Base-by-base conservation (phyloP, 2,113 vertebrate genomes). In the Menura novaehollandiae region DNA sequence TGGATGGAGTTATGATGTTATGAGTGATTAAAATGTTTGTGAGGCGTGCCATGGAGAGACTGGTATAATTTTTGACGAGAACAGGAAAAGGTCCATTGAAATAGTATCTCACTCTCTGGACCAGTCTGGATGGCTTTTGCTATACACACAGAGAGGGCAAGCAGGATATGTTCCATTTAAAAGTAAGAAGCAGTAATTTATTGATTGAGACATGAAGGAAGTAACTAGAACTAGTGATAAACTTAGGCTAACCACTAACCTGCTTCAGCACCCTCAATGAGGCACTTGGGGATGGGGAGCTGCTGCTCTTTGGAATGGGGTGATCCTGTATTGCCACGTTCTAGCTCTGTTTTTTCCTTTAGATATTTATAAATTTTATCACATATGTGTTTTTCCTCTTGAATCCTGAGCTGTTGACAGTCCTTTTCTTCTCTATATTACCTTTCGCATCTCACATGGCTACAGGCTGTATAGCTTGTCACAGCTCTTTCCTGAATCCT, bases 261-360 rank as follows among this genome's bases (percentile, higher is more conserved):
- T 16, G 6, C 3, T 63, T 30, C 22, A 43, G 20, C 18, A 33
- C 4, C 19, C 43, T 37, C 0, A 0, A 7, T 32, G 47, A 55
- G 15, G 11, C 32, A 8, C 5, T 11, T 55, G 10, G 15, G 51
- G 44, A 66, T 24, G 15, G 33, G 23, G 17, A 53, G 56, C 64
- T 72, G 24, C 30, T 77, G 23, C 4, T 14, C 4, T 44, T 46
- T 47, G 41, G 5, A 71, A 20, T 2, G 2, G 9, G 28, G 11
- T 52, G n/a, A 16, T 86, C 30, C 46, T 59, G 19, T 46, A 13
- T n/a, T 33, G 21, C 2, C 14, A 3, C 33, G 28, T 71, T 89
- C 16, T 6, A 55, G 13, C 8, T 49, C 17, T 28, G 4, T 3
- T 39, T 39, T 56, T 32, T 15, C 3, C 15, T 9, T 81, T 26